These are phyloP conservation scores for Lithobates pipiens DNA, from an alignment of 2,797 vertebrate genomes.

Conservation along the genomic window DNA sequence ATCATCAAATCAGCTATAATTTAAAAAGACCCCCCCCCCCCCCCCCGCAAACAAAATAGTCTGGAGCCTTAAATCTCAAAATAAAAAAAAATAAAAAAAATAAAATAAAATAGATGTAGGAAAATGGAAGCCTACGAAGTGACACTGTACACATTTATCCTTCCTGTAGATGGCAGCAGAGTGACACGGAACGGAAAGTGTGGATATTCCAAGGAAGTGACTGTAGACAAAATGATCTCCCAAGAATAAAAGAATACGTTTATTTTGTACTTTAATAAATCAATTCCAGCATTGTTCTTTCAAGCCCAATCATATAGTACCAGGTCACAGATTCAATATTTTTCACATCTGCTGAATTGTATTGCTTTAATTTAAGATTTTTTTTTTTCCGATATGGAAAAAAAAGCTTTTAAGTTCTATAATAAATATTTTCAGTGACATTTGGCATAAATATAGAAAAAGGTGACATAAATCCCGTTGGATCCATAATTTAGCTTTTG, in stretches of 20 bases:
- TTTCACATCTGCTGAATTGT: constrained; percentile 57
- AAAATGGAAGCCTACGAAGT: not conserved
- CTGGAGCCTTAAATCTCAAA: not conserved
- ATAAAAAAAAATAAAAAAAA: not conserved
- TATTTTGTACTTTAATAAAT: constrained; percentile 62
- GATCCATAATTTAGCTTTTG: constrained; percentile 26
- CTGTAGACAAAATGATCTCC: constrained; percentile 26
- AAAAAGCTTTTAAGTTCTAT: constrained; percentile 38
- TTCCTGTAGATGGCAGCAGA: constrained; percentile 55
- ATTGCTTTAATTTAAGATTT: constrained; percentile 56
- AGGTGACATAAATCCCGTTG: constrained; percentile 21
- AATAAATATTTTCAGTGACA: constrained; percentile 55
- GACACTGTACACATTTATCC: not conserved
- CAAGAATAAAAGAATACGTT: constrained; percentile 47
- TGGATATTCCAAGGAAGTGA: not conserved
- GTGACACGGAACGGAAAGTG: not conserved
- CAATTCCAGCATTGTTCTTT: constrained; percentile 57
- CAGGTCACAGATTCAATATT: constrained; percentile 53
- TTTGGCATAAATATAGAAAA: constrained; percentile 26
- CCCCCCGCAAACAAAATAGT: too few species aligned
- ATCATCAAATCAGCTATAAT: too few species aligned
- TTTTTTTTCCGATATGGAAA: constrained; percentile 29
- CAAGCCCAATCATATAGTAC: constrained; percentile 52
- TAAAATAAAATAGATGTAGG: not conserved
- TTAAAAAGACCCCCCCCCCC: not conserved